Evolutionary conservation across 2,888 invertebrate species (phyloP).

Genomic region (Timandra comae): DNA sequence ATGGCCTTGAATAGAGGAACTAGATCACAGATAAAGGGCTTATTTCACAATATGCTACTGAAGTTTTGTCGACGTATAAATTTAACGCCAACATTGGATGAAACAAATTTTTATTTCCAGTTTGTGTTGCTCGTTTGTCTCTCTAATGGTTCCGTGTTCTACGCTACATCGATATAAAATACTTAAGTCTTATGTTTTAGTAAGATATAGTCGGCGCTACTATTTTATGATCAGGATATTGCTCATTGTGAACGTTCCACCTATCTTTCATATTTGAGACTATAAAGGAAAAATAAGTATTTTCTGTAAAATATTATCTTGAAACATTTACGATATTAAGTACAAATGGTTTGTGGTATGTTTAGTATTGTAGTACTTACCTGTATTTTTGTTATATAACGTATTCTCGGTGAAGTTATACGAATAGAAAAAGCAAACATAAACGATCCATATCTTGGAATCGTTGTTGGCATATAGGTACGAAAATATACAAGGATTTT

Average conservation of each 20-base stretch:
- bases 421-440: too few relatives aligned
- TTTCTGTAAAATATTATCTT: conserved; percentile 5
- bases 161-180: conserved; percentile 26
- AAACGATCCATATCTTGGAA: too few relatives aligned
- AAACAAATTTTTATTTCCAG: conserved; percentile 24
- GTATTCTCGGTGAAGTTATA: too few relatives aligned
- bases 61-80: conserved; percentile 27
- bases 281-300: conserved; percentile 14
- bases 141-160: conserved; percentile 23
- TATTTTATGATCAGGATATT: conserved; percentile 23
- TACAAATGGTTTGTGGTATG: too few relatives aligned
- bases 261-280: conserved; percentile 9
- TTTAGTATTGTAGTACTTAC: too few relatives aligned
- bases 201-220: conserved; percentile 22
- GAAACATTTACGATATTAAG: too few relatives aligned
- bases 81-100: conserved; percentile 20
- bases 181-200: conserved; percentile 24
- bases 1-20: conserved; percentile 41
- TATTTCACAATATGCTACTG: conserved; percentile 36
- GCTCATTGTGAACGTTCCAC: conserved; percentile 11
- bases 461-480: too few relatives aligned
- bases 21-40: conserved; percentile 41
- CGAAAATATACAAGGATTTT: too few relatives aligned
- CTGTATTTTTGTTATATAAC: too few relatives aligned
- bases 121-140: conserved; percentile 25